Conservation (phyloP, 2,113 vertebrate species). For the Arizona elegans region DNA sequence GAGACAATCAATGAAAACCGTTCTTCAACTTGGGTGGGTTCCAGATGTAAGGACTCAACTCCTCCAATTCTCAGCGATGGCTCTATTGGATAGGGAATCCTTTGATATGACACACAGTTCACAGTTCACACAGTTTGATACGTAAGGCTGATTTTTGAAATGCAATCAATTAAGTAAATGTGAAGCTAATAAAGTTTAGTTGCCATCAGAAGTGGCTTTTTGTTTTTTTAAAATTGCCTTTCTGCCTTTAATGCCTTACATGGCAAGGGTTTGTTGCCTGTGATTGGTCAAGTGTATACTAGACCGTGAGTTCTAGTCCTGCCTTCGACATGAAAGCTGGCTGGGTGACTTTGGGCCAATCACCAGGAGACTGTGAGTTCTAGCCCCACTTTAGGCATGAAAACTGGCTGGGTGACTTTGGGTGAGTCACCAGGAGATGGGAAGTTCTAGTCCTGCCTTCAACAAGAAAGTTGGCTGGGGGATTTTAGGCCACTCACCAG, state of each 20-base stretch:
- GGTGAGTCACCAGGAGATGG: too few relatives aligned
- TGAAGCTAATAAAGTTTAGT: not conserved
- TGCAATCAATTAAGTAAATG: not conserved
- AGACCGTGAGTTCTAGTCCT: too few relatives aligned
- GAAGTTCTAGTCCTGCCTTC: too few relatives aligned
- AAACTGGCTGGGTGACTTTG: too few relatives aligned
- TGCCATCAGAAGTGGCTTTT: not conserved
- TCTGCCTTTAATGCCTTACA: not conserved
- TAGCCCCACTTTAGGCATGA: too few relatives aligned
- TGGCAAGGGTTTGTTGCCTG: not conserved
- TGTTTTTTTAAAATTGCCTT: not conserved
- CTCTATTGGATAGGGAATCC: not conserved
- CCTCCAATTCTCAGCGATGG: not conserved
- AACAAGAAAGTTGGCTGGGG: too few relatives aligned
- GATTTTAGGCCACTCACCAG: too few relatives aligned
- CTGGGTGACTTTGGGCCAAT: not conserved
- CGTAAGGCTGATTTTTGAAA: not conserved
- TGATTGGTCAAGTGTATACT: not conserved
- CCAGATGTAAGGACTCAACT: not conserved
- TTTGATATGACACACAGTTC: not conserved
- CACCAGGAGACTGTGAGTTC: too few relatives aligned
- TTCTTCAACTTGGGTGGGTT: not conserved
- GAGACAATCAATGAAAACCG: not conserved
- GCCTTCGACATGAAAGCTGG: too few relatives aligned
- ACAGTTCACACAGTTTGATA: not conserved